These are phyloP conservation scores for Mus minutoides DNA, from an alignment of 2,797 vertebrate species.

Conservation along the genomic window DNA sequence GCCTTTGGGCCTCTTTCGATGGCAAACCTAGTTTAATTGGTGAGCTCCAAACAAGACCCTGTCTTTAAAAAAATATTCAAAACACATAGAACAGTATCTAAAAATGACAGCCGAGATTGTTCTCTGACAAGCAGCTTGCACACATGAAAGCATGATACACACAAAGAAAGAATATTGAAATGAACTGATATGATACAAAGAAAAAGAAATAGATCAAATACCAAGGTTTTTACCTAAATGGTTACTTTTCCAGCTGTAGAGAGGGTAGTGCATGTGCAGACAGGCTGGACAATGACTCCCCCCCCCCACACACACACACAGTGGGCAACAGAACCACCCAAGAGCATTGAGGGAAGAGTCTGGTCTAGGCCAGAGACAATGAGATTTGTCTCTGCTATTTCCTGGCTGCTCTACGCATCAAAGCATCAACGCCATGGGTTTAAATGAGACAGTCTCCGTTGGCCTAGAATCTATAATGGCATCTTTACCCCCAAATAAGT, in stretches of 20 bases:
- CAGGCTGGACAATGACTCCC: not conserved
- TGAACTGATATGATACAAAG: not conserved
- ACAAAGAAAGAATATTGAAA: not conserved
- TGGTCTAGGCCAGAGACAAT: not conserved
- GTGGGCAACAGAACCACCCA: not conserved
- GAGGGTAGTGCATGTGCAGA: not conserved
- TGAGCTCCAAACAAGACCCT: not conserved
- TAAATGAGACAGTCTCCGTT: not conserved
- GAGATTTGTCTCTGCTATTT: not conserved
- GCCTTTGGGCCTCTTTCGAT: too few relatives aligned
- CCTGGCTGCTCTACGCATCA: not conserved
- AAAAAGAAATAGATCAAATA: conserved; percentile 22
- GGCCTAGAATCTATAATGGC: not conserved
- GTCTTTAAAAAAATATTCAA: not conserved
- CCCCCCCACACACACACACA: too few relatives aligned
- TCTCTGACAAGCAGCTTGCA: not conserved
- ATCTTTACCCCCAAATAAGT: not conserved
- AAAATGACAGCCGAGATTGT: not conserved
- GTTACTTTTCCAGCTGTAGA: not conserved
- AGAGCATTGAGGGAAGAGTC: not conserved
- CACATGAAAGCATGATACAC: not conserved
- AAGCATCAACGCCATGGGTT: not conserved
- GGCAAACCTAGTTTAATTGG: not conserved
- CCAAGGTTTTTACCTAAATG: not conserved
- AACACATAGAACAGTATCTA: not conserved